Evolutionary conservation across 37 sponge, comb jelly and placozoan genomes (phyloP), one percentile per base, ranked within the genome.

Genomic region (Chondrosia reniformis): DNA sequence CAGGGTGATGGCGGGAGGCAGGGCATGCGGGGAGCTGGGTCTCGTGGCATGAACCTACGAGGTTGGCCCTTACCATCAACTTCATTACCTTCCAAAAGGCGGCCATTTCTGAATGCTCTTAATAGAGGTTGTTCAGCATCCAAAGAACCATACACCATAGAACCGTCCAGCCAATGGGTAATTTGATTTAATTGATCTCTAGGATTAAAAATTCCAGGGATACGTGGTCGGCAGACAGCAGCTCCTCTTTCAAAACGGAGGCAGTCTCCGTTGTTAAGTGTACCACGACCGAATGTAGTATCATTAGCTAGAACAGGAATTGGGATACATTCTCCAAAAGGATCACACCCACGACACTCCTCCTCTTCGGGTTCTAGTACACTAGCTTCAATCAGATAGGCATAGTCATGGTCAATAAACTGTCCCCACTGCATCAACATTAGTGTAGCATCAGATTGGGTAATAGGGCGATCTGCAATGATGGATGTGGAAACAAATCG

Each of bases 401-500:
- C 61, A 59, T 30, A 59, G 61, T 97, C 97, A 76, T 97, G 97
- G 49, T 97, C 97, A 5, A 94, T 52, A 66, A 93, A 97, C 80
- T 97, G 97, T 34, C 97, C 97, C 87, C 88, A 97, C 62, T 97
- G 97, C 92, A 97, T 94, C 28, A 94, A 46, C 77, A 97, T 81
- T 57, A 85, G 89, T 7, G 88, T 89, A 56, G 76, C 45, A 62
- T 77, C 83, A 34, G 32, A 46, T 32, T 86, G 83, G 17, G 80
- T 65, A n/a, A 81, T 43, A 0, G 67, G 7, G 17, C 39, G 21
- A 31, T 88, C 59, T 6, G 7, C 42, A 13, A 83, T 58, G n/a
- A 83, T 54, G 0, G 64, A 69, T 7, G 33, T 17, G 38, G 86
- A 89, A 59, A 97, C 82, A 28, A 84, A 37, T 63, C 97, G 63